Evolutionary conservation across 2,888 invertebrate species (phyloP), one percentile per base, ranked within the genome.

Genomic region (Formica aserva): DNA sequence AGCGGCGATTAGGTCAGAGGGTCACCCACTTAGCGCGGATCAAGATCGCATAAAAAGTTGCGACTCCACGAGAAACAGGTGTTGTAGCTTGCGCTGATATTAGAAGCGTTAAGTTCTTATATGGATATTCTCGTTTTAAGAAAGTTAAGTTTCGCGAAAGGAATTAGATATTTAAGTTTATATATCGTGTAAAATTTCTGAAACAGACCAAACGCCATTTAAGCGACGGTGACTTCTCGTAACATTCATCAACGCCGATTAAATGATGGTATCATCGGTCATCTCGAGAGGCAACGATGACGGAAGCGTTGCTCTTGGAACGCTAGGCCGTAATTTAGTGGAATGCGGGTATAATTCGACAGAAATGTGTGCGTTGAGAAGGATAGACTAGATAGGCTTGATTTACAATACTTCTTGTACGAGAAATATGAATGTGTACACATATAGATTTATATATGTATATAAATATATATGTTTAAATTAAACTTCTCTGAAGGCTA

Each of bases 1-100:
- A 91, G 83, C 85, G 75, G 45, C 81, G 88, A 91, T 91, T 89
- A 89, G 91, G 87, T 90, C 86, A 84, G 91, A 90, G 89, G 89
- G 91, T 91, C 85, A 89, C 86, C 87, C 83, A 90, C 82, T 90
- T 90, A 82, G 80, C 86, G 38, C 29, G 18, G 57, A 83, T 72
- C 87, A 88, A 89, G 90, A 90, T 85, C 85, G 62, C 63, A 65
- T 52, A 32, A 78, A 60, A 71, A 77, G 63, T 78, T 65, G 29
- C 57, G n/a, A 3, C 29, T 18, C 0, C 22, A n/a, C n/a, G 8
- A 74, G 15, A 35, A 35, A 38, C 22, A n/a, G 11, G 6, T 32
- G 41, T 41, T 2, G 3, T 11, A 55, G 4, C 32, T 71, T 22
- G 15, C 60, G 3, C 52, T 52, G 52, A 22, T 32, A n/a, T 15